Evolutionary conservation across 2,797 vertebrate genomes (phyloP), one percentile per base, ranked within the genome.

Genomic region (Neopelma chrysocephalum): DNA sequence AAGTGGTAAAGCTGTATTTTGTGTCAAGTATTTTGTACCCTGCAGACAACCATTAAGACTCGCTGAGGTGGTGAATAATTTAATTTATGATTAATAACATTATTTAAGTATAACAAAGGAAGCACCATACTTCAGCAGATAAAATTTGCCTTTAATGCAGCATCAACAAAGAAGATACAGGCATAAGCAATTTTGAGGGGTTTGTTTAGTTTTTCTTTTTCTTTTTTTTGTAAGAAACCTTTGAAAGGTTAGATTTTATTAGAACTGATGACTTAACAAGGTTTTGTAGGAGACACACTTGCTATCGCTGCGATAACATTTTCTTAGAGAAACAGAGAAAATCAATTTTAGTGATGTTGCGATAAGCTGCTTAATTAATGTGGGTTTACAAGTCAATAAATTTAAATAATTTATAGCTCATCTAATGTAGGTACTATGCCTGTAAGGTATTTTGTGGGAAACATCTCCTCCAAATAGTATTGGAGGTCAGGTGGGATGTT

Each of bases 71-170:
- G 36, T 94, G 90, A 97, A 95, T 97, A 66, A 90, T 88, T 94
- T 96, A 96, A 94, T 82, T 94, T 78, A 91, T 96, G 95, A 97
- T 98, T 97, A 97, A 96, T 97, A 90, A 89, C 87, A 72, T 94
- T 92, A 87, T 76, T 93, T 92, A 93, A 86, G 89, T 94, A 48
- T 70, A 73, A 82, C 82, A 81, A 90, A 75, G 53, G 66, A n/a
- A 81, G 47, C 34, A 80, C 50, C 61, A 54, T 93, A 65, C 54
- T 96, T 96, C 86, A 82, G 89, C 90, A 94, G 68, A 94, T 97
- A 96, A 96, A 94, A 96, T 94, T 90, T 95, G 71, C 92, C 38
- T 93, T 94, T 93, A 96, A 77, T 96, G 94, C 93, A 92, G 50
- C 69, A 84, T 90, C 73, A 53, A 87, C 80, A 96, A 97, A 96